These are phyloP conservation scores for Motacilla tschutschensis DNA, from an alignment of 2,113 vertebrate genomes.

Conservation along the genomic window DNA sequence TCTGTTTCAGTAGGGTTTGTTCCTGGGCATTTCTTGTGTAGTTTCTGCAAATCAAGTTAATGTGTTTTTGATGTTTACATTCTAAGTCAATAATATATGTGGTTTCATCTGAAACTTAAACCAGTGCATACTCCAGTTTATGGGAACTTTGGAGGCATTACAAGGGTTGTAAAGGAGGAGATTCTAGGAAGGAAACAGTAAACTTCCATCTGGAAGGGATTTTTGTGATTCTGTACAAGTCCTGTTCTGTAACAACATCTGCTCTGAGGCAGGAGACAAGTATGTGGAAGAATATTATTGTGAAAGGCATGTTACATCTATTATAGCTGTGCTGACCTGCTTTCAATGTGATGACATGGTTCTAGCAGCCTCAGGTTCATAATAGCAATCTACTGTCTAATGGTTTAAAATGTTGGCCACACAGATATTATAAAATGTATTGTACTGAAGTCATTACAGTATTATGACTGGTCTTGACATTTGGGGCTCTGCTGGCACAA, in stretches of 20 bases:
- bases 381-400: not conserved
- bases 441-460: not conserved
- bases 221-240: not conserved
- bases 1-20: accelerated
- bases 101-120: not conserved
- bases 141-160: not conserved
- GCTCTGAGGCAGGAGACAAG: not conserved
- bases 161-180: not conserved
- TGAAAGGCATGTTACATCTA: not conserved
- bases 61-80: not conserved
- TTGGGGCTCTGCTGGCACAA: not conserved
- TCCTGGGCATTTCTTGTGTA: not conserved
- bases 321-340: not conserved
- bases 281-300: not conserved
- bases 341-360: not conserved
- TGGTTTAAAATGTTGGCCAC: not conserved
- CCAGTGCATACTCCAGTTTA: not conserved
- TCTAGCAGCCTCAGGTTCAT: not conserved
- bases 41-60: not conserved
- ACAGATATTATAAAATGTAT: not conserved
- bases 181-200: not conserved
- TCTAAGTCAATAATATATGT: not conserved
- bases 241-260: not conserved
- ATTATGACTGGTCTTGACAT: not conserved
- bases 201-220: not conserved